These are phyloP conservation scores for Drosophila lacteicornis DNA, from an alignment of 1,140 invertebrate genomes.

Conservation along the genomic window DNA sequence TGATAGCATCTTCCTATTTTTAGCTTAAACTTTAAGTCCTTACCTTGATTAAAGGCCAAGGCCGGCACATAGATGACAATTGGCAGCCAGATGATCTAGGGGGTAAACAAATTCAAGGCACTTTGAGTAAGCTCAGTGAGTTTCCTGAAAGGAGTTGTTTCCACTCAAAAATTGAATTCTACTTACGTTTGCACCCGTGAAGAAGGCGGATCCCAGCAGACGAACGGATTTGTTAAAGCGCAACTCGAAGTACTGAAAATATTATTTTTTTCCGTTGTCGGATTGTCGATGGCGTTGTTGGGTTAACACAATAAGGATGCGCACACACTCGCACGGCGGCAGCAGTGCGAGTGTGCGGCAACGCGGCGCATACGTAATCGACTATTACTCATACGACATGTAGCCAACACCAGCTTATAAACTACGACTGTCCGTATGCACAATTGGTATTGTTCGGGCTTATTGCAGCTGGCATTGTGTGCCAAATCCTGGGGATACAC, in stretches of 20 bases:
- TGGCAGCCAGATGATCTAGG: constrained; percentile 93
- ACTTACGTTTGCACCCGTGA: constrained; percentile 89
- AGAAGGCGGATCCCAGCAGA: constrained; percentile 90
- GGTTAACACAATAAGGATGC: constrained; percentile 53
- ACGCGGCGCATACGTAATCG: constrained; percentile 64
- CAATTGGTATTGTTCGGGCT: constrained; percentile 56
- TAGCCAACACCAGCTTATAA: constrained; percentile 38
- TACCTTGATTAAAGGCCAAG: constrained; percentile 94
- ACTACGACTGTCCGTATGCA: constrained; percentile 51
- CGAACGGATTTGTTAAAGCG: constrained; percentile 91
- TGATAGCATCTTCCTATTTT: fast-evolving
- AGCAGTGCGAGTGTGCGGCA: constrained; percentile 22
- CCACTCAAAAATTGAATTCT: constrained; percentile 10
- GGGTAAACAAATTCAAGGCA: not conserved
- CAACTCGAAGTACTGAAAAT: constrained; percentile 91
- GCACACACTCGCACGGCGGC: constrained; percentile 15
- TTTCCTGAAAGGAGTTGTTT: not conserved
- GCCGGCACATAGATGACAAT: constrained; percentile 96
- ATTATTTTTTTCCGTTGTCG: constrained; percentile 47
- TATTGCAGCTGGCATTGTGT: constrained; percentile 50
- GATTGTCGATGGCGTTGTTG: constrained; percentile 31
- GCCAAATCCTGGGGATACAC: constrained; percentile 17
- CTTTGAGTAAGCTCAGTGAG: not conserved
- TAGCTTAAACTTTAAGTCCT: not conserved
- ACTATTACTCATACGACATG: constrained; percentile 72